A percentile compares a stretch with the other conserved stretches of the same genome.
Evolutionary conservation across 2,797 vertebrate genomes (phyloP).

Genomic region (Cyprinodon diabolis): DNA sequence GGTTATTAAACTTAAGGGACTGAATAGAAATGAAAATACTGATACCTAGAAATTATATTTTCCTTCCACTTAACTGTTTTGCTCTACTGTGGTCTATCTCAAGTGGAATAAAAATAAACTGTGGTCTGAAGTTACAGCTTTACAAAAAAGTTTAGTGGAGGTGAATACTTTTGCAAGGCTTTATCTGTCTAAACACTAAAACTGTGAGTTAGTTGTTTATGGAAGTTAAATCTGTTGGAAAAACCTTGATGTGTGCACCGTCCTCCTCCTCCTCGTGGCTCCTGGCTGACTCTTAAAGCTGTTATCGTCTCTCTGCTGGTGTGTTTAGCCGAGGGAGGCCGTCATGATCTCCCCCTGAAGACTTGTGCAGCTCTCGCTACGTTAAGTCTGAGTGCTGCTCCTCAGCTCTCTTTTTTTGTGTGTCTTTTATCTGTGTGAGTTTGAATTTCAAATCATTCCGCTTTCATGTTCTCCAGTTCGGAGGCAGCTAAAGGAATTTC

Average conservation of each 20-base stretch:
- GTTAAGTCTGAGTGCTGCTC: constrained; percentile 26
- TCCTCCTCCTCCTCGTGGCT: constrained; percentile 25
- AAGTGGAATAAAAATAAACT: neutral
- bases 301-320: constrained; percentile 51
- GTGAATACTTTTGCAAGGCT: neutral
- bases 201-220: neutral
- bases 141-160: neutral
- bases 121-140: constrained; percentile 20
- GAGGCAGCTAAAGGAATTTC: constrained; percentile 21
- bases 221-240: constrained; percentile 35
- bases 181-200: neutral
- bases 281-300: constrained; percentile 20
- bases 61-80: neutral
- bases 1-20: too few relatives aligned
- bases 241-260: constrained; percentile 16
- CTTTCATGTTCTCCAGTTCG: constrained; percentile 35
- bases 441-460: constrained; percentile 28
- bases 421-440: constrained; percentile 32
- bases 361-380: constrained; percentile 37
- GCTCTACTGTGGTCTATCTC: neutral
- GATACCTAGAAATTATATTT: neutral
- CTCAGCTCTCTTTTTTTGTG: neutral
- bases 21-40: neutral
- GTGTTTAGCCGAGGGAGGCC: constrained; percentile 36
- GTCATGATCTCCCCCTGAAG: constrained; percentile 51